Conservation (phyloP, 2,113 vertebrate genomes). For the Leiothrix lutea region DNA sequence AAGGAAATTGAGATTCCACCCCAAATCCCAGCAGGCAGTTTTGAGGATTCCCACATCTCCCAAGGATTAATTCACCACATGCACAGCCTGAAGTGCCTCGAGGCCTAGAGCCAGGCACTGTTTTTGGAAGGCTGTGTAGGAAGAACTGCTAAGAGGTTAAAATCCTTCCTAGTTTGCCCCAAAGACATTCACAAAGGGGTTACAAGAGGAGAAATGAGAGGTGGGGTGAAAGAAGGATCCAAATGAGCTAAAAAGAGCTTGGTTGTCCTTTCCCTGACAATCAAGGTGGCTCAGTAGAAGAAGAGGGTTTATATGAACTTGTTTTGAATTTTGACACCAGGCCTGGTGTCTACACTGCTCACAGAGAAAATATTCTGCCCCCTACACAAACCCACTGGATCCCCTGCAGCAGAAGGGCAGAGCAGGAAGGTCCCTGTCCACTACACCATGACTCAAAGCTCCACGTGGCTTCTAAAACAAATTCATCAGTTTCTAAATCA, state of each 20-base stretch:
- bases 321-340: background rate
- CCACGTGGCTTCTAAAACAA: background rate
- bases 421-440: background rate
- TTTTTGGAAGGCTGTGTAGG: background rate
- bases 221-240: background rate
- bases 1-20: constrained; percentile 63
- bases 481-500: background rate
- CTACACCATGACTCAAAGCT: background rate
- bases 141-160: background rate
- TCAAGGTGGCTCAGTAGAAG: background rate
- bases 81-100: background rate
- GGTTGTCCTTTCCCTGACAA: background rate
- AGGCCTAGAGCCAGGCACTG: background rate
- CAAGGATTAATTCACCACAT: constrained; percentile 38
- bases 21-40: constrained; percentile 49
- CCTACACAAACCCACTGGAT: background rate
- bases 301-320: background rate
- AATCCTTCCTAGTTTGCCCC: background rate
- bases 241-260: background rate
- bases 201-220: background rate
- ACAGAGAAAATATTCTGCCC: background rate
- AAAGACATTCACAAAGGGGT: background rate
- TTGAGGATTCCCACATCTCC: constrained; percentile 44
- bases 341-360: background rate
- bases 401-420: background rate